Percentiles rank a stretch among this genome's conserved stretches.
Conservation (phyloP, 2,113 vertebrate species). For the Anser brachyrhynchus region DNA sequence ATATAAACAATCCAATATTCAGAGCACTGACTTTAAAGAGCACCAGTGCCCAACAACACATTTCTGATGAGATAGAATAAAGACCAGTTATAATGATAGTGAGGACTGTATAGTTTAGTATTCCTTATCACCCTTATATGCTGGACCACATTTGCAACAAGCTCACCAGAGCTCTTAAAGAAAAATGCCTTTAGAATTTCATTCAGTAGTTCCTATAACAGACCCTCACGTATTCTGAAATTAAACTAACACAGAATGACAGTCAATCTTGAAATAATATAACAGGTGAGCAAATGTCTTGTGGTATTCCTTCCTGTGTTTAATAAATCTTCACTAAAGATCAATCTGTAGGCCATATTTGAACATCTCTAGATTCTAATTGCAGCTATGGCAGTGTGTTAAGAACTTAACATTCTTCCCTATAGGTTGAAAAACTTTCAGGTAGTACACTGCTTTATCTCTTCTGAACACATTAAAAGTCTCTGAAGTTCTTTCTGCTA, state of each 20-base stretch:
- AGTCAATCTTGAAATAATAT: neutral
- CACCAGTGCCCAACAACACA: neutral
- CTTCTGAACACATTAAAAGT: neutral
- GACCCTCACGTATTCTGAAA: neutral
- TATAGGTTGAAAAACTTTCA: neutral
- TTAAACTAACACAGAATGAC: neutral
- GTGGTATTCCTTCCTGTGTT: neutral
- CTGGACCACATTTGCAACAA: neutral
- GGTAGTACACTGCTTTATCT: neutral
- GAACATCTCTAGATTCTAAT: neutral
- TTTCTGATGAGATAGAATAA: neutral
- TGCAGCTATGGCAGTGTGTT: neutral
- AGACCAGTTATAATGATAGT: neutral
- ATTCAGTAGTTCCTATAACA: neutral
- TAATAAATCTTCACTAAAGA: neutral
- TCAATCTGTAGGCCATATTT: neutral
- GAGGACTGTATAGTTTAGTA: neutral
- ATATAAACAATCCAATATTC: too few species aligned
- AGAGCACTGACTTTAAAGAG: too few species aligned
- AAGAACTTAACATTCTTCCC: neutral
- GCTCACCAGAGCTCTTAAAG: neutral
- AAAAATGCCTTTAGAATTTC: neutral
- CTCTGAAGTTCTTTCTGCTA: neutral
- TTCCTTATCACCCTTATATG: neutral
- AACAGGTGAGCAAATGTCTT: neutral